phyloP scores from a whole-genome alignment of 1,140 invertebrate species.

The Leucophenga varia region DNA sequence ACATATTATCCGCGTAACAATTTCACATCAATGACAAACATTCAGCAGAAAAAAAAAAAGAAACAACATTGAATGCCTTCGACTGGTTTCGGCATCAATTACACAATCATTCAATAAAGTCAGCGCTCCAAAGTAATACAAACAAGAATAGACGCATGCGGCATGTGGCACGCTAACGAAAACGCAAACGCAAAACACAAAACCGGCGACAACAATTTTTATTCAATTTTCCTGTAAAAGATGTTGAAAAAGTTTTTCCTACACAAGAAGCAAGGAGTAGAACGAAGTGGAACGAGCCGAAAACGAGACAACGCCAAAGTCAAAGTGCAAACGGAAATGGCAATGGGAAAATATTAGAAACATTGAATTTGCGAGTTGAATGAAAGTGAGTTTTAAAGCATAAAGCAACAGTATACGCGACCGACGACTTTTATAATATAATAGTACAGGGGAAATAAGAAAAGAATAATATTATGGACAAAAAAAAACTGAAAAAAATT shows the following conservation, averaged over 20 bases:
- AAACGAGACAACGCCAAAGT: too few relatives aligned
- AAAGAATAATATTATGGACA: too few relatives aligned
- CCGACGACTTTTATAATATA: too few relatives aligned
- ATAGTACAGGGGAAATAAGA: too few relatives aligned
- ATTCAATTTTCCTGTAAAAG: slow-evolving; percentile 37
- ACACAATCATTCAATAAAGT: slow-evolving; percentile 36
- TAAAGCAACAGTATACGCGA: too few relatives aligned
- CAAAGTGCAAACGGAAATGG: too few relatives aligned
- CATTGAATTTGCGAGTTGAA: slow-evolving; percentile 19
- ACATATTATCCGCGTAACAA: slow-evolving; percentile 3
- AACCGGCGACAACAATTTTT: slow-evolving; percentile 32
- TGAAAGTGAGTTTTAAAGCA: too few relatives aligned
- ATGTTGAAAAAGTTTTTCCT: slow-evolving; percentile 27
- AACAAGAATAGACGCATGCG: slow-evolving; percentile 22
- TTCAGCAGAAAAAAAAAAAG: slow-evolving; percentile 5
- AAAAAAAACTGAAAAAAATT: too few relatives aligned
- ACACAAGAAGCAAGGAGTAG: slow-evolving; percentile 2
- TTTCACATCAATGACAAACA: slow-evolving; percentile 19
- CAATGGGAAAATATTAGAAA: slow-evolving; percentile 32
- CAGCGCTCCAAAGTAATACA: not conserved
- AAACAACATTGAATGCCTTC: slow-evolving; percentile 27
- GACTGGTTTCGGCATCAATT: slow-evolving; percentile 41
- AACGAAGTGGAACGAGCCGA: not conserved
- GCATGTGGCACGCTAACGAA: slow-evolving; percentile 14
- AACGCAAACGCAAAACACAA: too few relatives aligned